These are phyloP conservation scores for Chloropsis hardwickii DNA, from an alignment of 2,113 vertebrate genomes.

Conservation along the genomic window DNA sequence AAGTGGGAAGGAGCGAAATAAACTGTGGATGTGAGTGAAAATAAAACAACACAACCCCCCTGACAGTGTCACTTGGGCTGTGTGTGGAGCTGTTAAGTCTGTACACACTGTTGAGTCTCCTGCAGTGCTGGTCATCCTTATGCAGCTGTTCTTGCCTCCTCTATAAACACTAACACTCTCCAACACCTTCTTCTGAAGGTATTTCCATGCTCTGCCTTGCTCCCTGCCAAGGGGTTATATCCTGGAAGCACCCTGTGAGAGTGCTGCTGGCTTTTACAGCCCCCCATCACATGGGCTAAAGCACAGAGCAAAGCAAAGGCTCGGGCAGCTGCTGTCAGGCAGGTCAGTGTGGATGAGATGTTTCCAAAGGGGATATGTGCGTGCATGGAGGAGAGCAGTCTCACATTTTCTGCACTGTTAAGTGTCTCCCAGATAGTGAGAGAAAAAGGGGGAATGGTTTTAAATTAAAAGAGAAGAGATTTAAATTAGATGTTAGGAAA, in stretches of 20 bases:
- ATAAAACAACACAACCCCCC: background rate
- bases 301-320: background rate
- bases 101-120: background rate
- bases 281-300: background rate
- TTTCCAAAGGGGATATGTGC: background rate
- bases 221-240: background rate
- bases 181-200: background rate
- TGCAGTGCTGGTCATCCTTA: background rate
- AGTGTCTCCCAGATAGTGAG: background rate
- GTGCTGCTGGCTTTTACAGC: background rate
- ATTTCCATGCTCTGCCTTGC: background rate
- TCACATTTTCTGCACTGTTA: background rate
- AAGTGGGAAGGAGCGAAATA: constrained; percentile 46
- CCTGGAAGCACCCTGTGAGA: background rate
- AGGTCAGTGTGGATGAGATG: accelerated
- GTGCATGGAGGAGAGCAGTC: accelerated
- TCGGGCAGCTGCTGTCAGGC: accelerated
- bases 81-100: background rate
- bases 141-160: background rate
- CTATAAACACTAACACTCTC: background rate
- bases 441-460: background rate
- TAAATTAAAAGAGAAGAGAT: background rate
- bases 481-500: background rate
- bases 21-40: constrained; percentile 24
- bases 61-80: background rate